Conservation (phyloP, 2,888 invertebrate species). For the Hemicrepidius hirtus region DNA sequence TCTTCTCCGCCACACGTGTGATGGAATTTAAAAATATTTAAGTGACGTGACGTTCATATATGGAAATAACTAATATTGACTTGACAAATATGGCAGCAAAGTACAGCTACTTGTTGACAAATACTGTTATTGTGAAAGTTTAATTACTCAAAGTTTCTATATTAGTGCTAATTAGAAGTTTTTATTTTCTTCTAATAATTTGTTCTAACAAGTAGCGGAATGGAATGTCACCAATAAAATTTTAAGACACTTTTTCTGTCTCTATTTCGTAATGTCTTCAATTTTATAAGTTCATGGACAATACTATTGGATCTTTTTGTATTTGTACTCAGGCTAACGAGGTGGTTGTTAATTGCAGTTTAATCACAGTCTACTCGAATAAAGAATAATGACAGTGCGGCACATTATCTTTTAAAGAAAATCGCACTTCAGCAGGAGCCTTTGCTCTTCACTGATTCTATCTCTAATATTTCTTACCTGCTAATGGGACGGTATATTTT, state of each 20-base stretch:
- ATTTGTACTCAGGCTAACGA: constrained; percentile 21
- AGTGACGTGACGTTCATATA: constrained; percentile 40
- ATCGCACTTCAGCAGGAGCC: constrained; percentile 27
- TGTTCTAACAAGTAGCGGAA: constrained; percentile 17
- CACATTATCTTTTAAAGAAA: constrained; percentile 25
- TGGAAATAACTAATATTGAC: constrained; percentile 48
- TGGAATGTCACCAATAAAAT: constrained; percentile 1
- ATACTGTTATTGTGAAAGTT: constrained; percentile 42
- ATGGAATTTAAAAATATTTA: constrained; percentile 34
- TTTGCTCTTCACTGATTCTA: background rate
- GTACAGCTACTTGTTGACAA: constrained; percentile 43
- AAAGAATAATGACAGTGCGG: constrained; percentile 36
- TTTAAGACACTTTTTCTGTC: too few relatives aligned
- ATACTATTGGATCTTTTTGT: constrained; percentile 5
- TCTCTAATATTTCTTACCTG: constrained; percentile 12
- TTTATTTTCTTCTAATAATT: constrained; percentile 16
- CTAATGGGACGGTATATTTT: constrained; percentile 5
- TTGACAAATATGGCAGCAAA: constrained; percentile 45
- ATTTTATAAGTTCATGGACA: background rate
- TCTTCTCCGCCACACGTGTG: constrained; percentile 35
- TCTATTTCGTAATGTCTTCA: too few relatives aligned
- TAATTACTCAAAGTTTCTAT: constrained; percentile 22
- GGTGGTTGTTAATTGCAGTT: constrained; percentile 37
- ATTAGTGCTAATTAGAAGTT: constrained; percentile 26
- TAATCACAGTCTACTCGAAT: constrained; percentile 28